phyloP scores from a whole-genome alignment of 2,797 vertebrate genomes.

The Phrynocephalus vlangalii region DNA sequence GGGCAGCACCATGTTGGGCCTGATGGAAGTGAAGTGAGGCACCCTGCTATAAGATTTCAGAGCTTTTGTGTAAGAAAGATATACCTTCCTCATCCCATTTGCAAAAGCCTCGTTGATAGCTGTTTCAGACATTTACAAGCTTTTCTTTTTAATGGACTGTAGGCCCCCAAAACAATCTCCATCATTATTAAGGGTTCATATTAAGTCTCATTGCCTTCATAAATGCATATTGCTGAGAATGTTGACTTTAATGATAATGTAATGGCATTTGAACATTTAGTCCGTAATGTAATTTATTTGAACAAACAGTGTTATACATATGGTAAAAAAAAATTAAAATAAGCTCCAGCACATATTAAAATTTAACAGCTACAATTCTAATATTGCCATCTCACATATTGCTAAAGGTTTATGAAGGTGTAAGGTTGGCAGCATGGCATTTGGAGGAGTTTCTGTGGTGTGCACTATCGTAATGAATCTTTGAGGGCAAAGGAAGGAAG shows the following conservation, averaged over 20 bases:
- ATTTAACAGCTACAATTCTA: conserved; percentile 32
- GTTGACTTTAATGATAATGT: conserved; percentile 39
- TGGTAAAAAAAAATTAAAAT: conserved; percentile 46
- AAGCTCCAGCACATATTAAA: conserved; percentile 11
- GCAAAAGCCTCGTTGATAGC: neutral
- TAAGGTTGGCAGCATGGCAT: neutral
- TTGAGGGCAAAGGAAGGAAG: neutral
- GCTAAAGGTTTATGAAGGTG: conserved; percentile 16
- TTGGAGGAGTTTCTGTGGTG: conserved; percentile 13
- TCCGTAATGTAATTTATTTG: conserved; percentile 25
- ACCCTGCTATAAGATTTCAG: neutral
- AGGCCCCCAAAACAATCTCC: neutral
- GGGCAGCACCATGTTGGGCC: neutral
- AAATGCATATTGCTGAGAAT: conserved; percentile 21
- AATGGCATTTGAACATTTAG: conserved; percentile 46
- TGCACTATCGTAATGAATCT: conserved; percentile 29
- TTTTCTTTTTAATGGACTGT: conserved; percentile 37
- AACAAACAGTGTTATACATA: conserved; percentile 29
- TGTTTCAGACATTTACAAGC: conserved; percentile 26
- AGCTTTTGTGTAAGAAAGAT: neutral
- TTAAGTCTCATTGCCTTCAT: conserved; percentile 31
- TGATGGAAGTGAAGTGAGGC: neutral
- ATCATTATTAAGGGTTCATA: conserved; percentile 23
- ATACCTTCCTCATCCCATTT: neutral
- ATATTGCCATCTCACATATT: neutral